Base-by-base conservation (phyloP, 2,113 vertebrate species). In the Hippocampus barbouri region DNA sequence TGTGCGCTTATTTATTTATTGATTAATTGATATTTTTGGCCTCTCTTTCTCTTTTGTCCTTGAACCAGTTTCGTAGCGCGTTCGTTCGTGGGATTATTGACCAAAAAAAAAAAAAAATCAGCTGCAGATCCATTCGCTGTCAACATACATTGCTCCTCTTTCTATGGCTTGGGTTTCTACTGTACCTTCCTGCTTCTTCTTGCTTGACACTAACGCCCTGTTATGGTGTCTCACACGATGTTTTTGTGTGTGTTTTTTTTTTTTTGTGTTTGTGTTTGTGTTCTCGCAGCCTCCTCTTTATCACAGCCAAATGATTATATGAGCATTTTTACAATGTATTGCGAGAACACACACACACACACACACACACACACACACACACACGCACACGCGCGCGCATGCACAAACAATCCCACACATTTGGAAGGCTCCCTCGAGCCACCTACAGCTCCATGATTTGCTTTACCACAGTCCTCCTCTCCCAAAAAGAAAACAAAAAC, bases 331-430 rank as follows among this genome's bases (percentile, higher is more conserved):
- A 25, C n/a, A 66, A 45, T 47, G 20, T 57, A 49, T 82, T 82
- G 63, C 54, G 76, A 61, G 76, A 41, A 40, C 2, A 43, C 62
- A 18, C 25, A 3, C 47, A 20, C 47, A 16, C 47, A 43, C 40
- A 41, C 40, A 43, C 41, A 43, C 41, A 9, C 8, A 27, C 27
- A 27, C 47, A 15, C 45, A 41, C 40, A 41, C 40, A 43, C 41
- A 43, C 41, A 9, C 8, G 25, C 41, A 43, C 41, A 9, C 8
- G 25, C 25, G 41, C 41, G 8, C 10, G 30, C 30, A 34, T 34
- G 53, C 21, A 56, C 14, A 16, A 66, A 61, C 8, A 75, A 85
- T 85, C 88, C 86, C 88, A 86, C 88, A 77, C 77, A 12, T 78
- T 84, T 73, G 20, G 79, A 84, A 65, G 0, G 18, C 63, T 83